Evolutionary conservation across 2,113 vertebrate genomes (phyloP).

Genomic region (Pyrgilauda ruficollis): DNA sequence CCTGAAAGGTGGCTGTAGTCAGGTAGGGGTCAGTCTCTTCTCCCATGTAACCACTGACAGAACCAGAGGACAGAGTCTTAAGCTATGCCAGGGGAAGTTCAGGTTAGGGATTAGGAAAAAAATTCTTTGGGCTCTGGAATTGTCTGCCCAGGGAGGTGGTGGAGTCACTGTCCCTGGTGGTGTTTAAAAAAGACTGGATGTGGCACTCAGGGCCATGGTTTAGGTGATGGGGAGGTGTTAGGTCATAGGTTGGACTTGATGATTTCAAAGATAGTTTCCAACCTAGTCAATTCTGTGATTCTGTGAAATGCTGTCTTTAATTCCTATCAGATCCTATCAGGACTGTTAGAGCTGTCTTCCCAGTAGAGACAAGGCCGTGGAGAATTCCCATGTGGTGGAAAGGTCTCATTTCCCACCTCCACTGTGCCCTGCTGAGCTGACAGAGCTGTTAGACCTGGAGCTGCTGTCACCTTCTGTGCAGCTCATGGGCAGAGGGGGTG

Average conservation of each 20-base stretch:
- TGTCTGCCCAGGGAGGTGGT: fast-evolving
- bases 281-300: background rate
- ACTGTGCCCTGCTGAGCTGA: background rate
- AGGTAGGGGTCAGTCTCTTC: fast-evolving
- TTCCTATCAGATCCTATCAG: background rate
- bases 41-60: background rate
- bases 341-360: background rate
- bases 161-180: background rate
- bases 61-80: fast-evolving
- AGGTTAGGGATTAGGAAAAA: background rate
- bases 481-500: background rate
- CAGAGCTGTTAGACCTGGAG: background rate
- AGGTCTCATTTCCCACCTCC: background rate
- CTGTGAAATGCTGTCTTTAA: background rate
- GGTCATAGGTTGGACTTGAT: background rate
- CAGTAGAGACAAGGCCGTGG: background rate
- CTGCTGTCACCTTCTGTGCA: background rate
- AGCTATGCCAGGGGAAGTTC: background rate
- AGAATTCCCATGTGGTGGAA: fast-evolving
- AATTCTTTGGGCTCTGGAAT: background rate
- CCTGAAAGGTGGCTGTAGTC: fast-evolving
- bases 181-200: background rate
- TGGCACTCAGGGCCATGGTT: background rate
- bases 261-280: background rate
- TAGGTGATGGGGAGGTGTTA: background rate